Evolutionary conservation across 2,113 vertebrate genomes (phyloP).

Genomic region (Vicugna pacos): DNA sequence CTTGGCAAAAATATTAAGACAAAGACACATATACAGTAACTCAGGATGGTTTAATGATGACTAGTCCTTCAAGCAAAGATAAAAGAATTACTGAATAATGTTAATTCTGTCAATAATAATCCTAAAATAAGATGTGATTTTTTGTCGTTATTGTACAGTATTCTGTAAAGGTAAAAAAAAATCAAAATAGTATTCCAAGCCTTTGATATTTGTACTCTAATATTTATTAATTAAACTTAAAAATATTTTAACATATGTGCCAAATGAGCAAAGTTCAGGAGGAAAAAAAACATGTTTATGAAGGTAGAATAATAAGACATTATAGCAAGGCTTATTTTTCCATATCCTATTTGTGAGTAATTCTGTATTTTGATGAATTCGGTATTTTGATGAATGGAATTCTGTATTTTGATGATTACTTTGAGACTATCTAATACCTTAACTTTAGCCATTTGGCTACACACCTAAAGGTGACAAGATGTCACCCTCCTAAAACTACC

Average conservation of each 20-base stretch:
- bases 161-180: conserved; percentile 45
- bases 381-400: neutral
- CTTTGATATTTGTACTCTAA: neutral
- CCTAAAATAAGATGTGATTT: neutral
- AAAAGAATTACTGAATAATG: conserved; percentile 66
- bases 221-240: neutral
- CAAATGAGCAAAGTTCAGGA: neutral
- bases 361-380: neutral
- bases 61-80: conserved; percentile 69
- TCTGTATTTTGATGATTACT: neutral
- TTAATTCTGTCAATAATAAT: conserved; percentile 67
- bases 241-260: neutral
- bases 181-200: neutral
- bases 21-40: conserved; percentile 49
- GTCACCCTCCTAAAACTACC: neutral
- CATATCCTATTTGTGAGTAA: neutral
- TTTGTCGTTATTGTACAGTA: conserved; percentile 43
- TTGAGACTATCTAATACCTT: neutral
- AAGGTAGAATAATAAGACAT: neutral
- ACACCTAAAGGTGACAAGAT: neutral
- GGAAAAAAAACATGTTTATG: neutral
- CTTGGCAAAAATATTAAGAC: conserved; percentile 65
- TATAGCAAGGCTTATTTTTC: neutral
- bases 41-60: conserved; percentile 72
- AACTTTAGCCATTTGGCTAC: neutral